phyloP scores from a whole-genome alignment of 2,888 invertebrate species.

The Lasioglossum malachurum region DNA sequence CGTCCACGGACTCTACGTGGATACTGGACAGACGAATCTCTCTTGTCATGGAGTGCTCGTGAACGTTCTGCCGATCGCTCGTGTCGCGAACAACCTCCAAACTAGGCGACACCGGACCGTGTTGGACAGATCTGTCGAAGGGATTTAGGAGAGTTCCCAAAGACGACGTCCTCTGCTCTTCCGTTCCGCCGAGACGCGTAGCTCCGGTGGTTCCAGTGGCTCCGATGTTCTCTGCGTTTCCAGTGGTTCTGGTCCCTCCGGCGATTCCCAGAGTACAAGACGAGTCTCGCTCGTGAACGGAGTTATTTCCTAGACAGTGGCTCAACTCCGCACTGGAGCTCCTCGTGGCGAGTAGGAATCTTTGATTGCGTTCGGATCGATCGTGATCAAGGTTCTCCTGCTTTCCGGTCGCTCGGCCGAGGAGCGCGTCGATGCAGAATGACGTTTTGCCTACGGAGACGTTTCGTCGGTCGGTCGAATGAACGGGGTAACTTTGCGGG shows the following conservation, averaged over 20 bases:
- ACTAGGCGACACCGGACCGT: slow-evolving; percentile 57
- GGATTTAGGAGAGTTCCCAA: slow-evolving; percentile 65
- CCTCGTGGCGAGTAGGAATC: slow-evolving; percentile 30
- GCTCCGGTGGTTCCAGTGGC: not conserved
- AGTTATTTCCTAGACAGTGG: slow-evolving; percentile 5
- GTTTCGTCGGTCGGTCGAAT: slow-evolving; percentile 53
- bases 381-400: slow-evolving; percentile 60
- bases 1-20: slow-evolving; percentile 27
- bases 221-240: not conserved
- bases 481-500: slow-evolving; percentile 62
- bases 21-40: slow-evolving; percentile 1
- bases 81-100: slow-evolving; percentile 53
- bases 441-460: slow-evolving; percentile 88
- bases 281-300: slow-evolving; percentile 46
- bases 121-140: slow-evolving; percentile 55
- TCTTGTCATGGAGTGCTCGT: slow-evolving; percentile 13
- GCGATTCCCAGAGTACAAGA: slow-evolving; percentile 37
- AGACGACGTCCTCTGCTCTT: slow-evolving; percentile 55
- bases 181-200: not conserved
- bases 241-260: not conserved
- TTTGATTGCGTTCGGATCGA: slow-evolving; percentile 36
- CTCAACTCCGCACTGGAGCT: slow-evolving; percentile 7
- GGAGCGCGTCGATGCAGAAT: slow-evolving; percentile 95
- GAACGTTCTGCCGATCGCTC: slow-evolving; percentile 27
- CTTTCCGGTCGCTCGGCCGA: slow-evolving; percentile 87